Percentiles rank a stretch among this genome's conserved stretches.
Evolutionary conservation across 2,888 invertebrate species (phyloP).

Genomic region (Yponomeuta malinellus): DNA sequence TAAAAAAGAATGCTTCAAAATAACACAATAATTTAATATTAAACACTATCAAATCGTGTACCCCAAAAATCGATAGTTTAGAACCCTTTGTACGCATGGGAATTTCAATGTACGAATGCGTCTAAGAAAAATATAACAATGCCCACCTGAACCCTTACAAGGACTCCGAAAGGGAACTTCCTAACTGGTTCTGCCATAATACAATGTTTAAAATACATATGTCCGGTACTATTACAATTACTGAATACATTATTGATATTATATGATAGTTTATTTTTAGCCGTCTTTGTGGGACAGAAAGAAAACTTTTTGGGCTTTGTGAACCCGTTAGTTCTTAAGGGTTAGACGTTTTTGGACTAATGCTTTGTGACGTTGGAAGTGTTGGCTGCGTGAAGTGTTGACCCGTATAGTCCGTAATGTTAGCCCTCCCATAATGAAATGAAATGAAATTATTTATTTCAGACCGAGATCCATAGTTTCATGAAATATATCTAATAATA

Average conservation of each 20-base stretch:
- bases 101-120: constrained; percentile 55
- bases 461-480: no score
- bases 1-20: constrained; percentile 30
- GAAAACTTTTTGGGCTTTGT: constrained; percentile 35
- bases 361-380: constrained; percentile 36
- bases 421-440: not conserved
- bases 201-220: constrained; percentile 73
- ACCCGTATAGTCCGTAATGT: not conserved
- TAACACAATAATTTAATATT: constrained; percentile 58
- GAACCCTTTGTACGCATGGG: constrained; percentile 57
- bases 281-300: constrained; percentile 42
- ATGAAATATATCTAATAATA: no score
- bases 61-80: constrained; percentile 56
- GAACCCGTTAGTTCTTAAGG: constrained; percentile 15
- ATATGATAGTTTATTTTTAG: constrained; percentile 73
- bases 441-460: no score
- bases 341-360: constrained; percentile 28
- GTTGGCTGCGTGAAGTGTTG: constrained; percentile 22
- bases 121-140: constrained; percentile 33
- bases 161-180: constrained; percentile 29
- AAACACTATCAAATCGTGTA: constrained; percentile 41
- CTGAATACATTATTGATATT: constrained; percentile 72
- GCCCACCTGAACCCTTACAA: constrained; percentile 39
- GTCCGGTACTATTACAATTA: constrained; percentile 42
- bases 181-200: constrained; percentile 70